Evolutionary conservation across 2,888 invertebrate species (phyloP).

Genomic region (Amaurobius ferox): DNA sequence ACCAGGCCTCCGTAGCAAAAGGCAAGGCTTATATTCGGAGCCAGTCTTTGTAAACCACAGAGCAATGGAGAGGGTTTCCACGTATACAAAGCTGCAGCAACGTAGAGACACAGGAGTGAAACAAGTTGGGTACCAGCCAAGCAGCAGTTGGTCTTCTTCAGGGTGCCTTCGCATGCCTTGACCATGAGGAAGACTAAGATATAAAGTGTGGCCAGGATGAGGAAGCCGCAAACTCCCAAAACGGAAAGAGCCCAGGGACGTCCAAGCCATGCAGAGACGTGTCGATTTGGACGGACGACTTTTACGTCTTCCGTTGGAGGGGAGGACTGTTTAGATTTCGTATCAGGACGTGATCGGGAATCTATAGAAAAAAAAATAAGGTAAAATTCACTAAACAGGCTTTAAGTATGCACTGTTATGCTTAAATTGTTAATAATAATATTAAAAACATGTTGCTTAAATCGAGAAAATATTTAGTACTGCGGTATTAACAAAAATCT

Average conservation of each 20-base stretch:
- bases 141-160: constrained; percentile 63
- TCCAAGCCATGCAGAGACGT: constrained; percentile 60
- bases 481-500: too few relatives aligned
- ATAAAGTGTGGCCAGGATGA: constrained; percentile 71
- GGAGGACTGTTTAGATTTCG: not conserved
- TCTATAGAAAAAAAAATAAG: not conserved
- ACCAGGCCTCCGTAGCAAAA: constrained; percentile 77
- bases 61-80: constrained; percentile 57
- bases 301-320: constrained; percentile 9
- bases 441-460: too few relatives aligned
- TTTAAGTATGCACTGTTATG: too few relatives aligned
- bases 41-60: constrained; percentile 50
- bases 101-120: constrained; percentile 66
- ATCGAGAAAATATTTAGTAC: too few relatives aligned
- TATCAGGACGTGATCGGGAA: not conserved
- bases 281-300: constrained; percentile 4
- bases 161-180: constrained; percentile 73
- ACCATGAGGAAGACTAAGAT: constrained; percentile 73
- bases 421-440: too few relatives aligned
- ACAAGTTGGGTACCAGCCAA: constrained; percentile 67
- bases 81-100: constrained; percentile 65
- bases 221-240: constrained; percentile 56
- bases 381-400: too few relatives aligned
- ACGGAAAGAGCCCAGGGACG: constrained; percentile 71
- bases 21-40: constrained; percentile 75